A percentile compares a stretch with the other conserved stretches of the same genome.
Conservation (phyloP, 2,888 invertebrate genomes). For the Cybosia mesomella region DNA sequence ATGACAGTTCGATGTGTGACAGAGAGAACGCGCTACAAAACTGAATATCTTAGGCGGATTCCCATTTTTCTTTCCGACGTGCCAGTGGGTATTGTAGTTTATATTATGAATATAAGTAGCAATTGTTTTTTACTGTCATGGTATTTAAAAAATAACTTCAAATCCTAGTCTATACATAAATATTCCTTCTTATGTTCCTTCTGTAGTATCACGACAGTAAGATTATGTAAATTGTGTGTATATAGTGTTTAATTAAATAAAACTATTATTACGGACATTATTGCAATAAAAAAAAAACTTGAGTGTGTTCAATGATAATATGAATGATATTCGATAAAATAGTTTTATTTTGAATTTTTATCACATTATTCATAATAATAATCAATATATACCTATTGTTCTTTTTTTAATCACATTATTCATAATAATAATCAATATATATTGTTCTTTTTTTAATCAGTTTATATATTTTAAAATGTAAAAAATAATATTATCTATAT, state of each 20-base stretch:
- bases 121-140: not conserved
- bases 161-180: not conserved
- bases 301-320: not conserved
- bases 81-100: not conserved
- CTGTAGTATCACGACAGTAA: not conserved
- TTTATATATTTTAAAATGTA: too few species aligned
- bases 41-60: too few species aligned
- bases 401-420: not conserved
- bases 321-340: constrained; percentile 7
- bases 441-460: too few species aligned
- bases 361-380: not conserved
- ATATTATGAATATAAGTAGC: not conserved
- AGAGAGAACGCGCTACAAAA: too few species aligned
- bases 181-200: not conserved
- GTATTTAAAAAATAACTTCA: not conserved
- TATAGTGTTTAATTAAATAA: not conserved
- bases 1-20: too few species aligned
- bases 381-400: too few species aligned
- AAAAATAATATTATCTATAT: too few species aligned
- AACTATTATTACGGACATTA: constrained; percentile 13
- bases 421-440: not conserved
- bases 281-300: not conserved
- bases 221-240: not conserved
- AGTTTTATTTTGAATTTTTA: constrained; percentile 1
- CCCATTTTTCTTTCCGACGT: too few species aligned